Evolutionary conservation across 2,113 vertebrate genomes (phyloP), one percentile per base, ranked within the genome.

Genomic region (Oncorhynchus tshawytscha): DNA sequence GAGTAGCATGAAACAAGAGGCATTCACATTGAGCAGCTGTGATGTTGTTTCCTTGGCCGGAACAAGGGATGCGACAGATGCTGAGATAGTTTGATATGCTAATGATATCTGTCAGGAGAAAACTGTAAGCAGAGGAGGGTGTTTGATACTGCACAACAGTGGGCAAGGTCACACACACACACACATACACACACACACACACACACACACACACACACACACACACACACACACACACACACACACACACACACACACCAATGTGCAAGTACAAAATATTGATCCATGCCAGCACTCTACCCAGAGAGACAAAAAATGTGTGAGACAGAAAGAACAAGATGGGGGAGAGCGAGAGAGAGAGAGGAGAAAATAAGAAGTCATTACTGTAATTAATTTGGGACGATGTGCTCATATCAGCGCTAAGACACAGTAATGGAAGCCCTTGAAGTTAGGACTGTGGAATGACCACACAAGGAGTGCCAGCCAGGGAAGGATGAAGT

Each of bases 71-170:
- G 83, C 76, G 86, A 87, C 82, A 82, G 79, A 83, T 80, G 80
- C 68, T n/a, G 70, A 39, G 80, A 67, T 54, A 73, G 78, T 84
- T 86, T 88, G 78, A 88, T 83, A 89, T 89, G 76, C 71, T 66
- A 85, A 86, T 85, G 29, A 82, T 64, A 24, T 65, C 13, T n/a
- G 60, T 34, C 67, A 45, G n/a, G 22, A 20, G 65, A 31, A 68
- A 79, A 34, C 67, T 16, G 67, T 5, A 18, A 34, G 29, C 27
- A 31, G 7, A 25, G 59, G n/a, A 64, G 25, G 57, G 18, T 45
- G 34, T 70, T 24, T 70, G 34, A 15, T 22, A 62, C 29, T 5
- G n/a, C 31, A 39, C 48, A 57, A 2, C 48, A 7, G 51, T 69
- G 67, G 22, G 60, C 49, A 77, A 73, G 51, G 57, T 64, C 34